Conservation (phyloP, 1,140 invertebrate species). For the Leptinotarsa texana region DNA sequence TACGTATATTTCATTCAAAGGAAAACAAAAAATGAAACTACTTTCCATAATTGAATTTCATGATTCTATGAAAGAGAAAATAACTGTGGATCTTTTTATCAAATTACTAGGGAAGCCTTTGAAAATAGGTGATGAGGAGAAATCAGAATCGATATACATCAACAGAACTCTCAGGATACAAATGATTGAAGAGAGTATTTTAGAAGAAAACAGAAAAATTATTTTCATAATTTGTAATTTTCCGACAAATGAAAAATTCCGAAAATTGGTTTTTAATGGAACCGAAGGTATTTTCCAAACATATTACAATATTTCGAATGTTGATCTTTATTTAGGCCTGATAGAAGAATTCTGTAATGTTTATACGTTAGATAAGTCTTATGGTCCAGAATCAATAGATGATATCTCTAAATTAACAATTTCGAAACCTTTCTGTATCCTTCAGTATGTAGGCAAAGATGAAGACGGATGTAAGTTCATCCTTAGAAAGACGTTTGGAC, state of each 20-base stretch:
- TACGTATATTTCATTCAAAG: conserved; percentile 12
- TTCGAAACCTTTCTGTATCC: not conserved
- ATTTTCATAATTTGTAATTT: not conserved
- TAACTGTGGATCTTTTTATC: not conserved
- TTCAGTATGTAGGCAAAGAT: not conserved
- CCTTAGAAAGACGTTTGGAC: not conserved
- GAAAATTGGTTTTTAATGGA: not conserved
- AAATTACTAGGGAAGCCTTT: not conserved
- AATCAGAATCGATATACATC: conserved; percentile 2
- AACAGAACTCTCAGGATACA: not conserved
- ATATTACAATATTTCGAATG: not conserved
- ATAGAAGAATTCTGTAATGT: not conserved
- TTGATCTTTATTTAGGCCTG: not conserved
- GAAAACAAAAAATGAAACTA: not conserved
- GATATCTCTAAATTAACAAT: not conserved
- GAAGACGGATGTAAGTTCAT: not conserved
- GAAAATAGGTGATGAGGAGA: not conserved
- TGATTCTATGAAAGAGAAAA: not conserved
- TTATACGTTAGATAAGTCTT: not conserved
- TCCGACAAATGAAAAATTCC: not conserved
- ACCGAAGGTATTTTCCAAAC: not conserved
- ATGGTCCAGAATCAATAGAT: not conserved
- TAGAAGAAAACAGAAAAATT: not conserved
- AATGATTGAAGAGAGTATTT: not conserved
- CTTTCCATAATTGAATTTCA: not conserved